phyloP scores from a whole-genome alignment of 2,888 invertebrate genomes.

The Melanostoma scalare region DNA sequence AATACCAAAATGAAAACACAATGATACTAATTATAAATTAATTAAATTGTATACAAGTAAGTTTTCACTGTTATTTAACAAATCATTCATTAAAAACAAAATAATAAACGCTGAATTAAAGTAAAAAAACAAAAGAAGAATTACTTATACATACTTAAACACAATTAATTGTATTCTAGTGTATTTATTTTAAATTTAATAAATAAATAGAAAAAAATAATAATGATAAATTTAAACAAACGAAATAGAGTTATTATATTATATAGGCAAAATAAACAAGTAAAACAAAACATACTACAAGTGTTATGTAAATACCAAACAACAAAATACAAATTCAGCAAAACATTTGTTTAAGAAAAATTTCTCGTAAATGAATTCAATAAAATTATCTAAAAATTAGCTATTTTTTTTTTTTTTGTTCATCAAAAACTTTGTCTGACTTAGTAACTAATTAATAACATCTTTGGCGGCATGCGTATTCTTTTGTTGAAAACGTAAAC shows the following conservation, averaged over 20 bases:
- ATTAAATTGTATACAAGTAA: constrained; percentile 40
- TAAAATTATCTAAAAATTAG: constrained; percentile 50
- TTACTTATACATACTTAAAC: constrained; percentile 51
- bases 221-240: constrained; percentile 46
- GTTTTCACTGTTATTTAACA: constrained; percentile 64
- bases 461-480: too few species aligned
- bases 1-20: constrained; percentile 61
- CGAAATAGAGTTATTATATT: constrained; percentile 46
- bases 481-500: too few species aligned
- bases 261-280: constrained; percentile 36
- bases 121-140: constrained; percentile 46
- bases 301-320: constrained; percentile 56
- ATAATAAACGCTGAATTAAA: constrained; percentile 70
- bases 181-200: constrained; percentile 65
- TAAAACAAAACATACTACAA: constrained; percentile 43
- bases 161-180: constrained; percentile 62
- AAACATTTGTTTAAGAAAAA: constrained; percentile 63
- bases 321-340: constrained; percentile 45
- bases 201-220: constrained; percentile 38
- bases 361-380: constrained; percentile 70
- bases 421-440: neutral
- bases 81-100: constrained; percentile 59
- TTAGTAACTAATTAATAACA: too few species aligned
- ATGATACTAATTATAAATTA: constrained; percentile 75
- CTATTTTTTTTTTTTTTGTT: neutral